Evolutionary conservation across 2,888 invertebrate species (phyloP).

Genomic region (Fragum sueziense): DNA sequence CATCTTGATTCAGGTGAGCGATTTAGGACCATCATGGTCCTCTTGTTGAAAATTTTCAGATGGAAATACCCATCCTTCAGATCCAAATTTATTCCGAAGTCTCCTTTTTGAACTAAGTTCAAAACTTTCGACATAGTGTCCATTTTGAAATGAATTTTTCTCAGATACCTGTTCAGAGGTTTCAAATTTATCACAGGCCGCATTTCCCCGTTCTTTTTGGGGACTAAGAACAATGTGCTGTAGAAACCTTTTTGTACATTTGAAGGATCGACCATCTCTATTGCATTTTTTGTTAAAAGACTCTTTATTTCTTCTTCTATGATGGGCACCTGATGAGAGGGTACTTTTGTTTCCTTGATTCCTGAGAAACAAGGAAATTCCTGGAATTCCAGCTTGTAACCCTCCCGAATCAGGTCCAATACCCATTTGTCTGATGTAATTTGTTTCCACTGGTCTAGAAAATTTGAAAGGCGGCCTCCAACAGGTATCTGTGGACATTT

Average conservation of each 20-base stretch:
- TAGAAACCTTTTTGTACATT: slow-evolving; percentile 23
- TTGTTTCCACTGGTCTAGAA: slow-evolving; percentile 4
- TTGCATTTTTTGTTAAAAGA: slow-evolving; percentile 20
- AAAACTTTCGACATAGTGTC: slow-evolving; percentile 13
- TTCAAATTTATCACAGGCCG: slow-evolving; percentile 5
- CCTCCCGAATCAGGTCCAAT: slow-evolving; percentile 23
- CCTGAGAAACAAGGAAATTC: slow-evolving; percentile 15
- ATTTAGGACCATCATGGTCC: no score
- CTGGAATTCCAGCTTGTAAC: slow-evolving; percentile 25
- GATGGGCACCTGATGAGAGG: not conserved
- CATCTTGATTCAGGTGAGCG: no score
- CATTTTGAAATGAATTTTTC: slow-evolving; percentile 20
- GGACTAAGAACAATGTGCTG: slow-evolving; percentile 21
- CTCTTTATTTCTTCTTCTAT: slow-evolving; percentile 13
- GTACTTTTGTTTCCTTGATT: slow-evolving; percentile 19
- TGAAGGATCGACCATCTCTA: slow-evolving; percentile 10
- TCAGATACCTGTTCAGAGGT: slow-evolving; percentile 16
- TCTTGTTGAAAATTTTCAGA: slow-evolving; percentile 4
- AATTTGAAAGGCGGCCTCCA: slow-evolving; percentile 20
- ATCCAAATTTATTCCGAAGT: slow-evolving; percentile 7
- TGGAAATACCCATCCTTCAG: slow-evolving; percentile 12
- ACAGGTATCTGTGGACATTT: slow-evolving; percentile 26
- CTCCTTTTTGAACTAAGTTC: slow-evolving; percentile 20
- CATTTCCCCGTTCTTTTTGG: slow-evolving; percentile 17
- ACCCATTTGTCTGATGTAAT: slow-evolving; percentile 34